Base-by-base conservation (phyloP, 2,113 vertebrate species). In the Notothenia rossii region DNA sequence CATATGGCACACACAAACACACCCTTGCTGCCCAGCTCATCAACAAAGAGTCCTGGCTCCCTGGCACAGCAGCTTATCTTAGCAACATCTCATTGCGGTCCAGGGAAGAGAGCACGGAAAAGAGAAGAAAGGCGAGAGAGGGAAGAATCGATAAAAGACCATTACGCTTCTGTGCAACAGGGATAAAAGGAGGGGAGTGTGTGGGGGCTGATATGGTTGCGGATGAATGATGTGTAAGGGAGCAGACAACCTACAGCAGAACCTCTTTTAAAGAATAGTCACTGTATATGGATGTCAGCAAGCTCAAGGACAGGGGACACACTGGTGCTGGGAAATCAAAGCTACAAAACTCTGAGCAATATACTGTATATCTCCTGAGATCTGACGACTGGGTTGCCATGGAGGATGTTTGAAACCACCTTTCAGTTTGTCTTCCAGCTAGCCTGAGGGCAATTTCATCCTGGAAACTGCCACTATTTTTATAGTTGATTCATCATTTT, bases 141-240 rank as follows among this genome's bases (percentile, higher is more conserved):
- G 61, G 77, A 70, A 65, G 71, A 92, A 93, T 94, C 93, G 63
- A 94, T 94, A 90, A 93, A 92, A 93, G 73, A 82, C 89, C 83
- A 92, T 93, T 93, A 92, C 48, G 75, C 86, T 70, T 86, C 81
- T 84, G 81, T 82, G 89, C 83, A 75, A 85, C 74, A 1, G 62
- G 70, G 83, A 59, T 85, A 66, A 63, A 72, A 25, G 81, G 73
- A 7, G 77, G 66, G 81, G 83, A 66, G 80, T 63, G 60, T 82
- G 79, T 72, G 65, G 61, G 82, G 83, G 88, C 85, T 87, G 88
- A 85, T 88, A 82, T 84, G 58, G 80, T 72, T 75, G 84, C 54
- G 71, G 83, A 90, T 91, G 90, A 91, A 86, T 87, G 85, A 83
- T 89, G 86, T 61, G 72, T 68, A 56, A 46, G 74, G 61, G 54